Evolutionary conservation across 2,888 invertebrate genomes (phyloP).

Genomic region (Amphipoea oculea): DNA sequence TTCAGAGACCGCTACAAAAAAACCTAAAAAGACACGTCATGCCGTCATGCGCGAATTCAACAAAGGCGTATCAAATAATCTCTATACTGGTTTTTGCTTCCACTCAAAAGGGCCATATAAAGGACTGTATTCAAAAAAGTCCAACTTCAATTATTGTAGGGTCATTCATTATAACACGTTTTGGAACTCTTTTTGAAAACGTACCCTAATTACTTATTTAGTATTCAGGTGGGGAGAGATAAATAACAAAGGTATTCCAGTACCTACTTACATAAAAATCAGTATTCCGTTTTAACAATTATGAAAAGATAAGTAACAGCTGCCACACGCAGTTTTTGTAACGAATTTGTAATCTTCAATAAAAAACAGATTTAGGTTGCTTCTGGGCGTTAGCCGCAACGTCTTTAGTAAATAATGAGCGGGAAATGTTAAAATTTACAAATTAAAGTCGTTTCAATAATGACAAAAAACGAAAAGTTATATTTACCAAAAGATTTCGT

Average conservation of each 20-base stretch:
- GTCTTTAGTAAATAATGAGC: slow-evolving; percentile 32
- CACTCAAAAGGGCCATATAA: slow-evolving; percentile 28
- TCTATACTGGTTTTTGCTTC: slow-evolving; percentile 36
- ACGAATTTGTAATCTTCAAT: slow-evolving; percentile 59
- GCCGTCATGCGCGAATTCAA: slow-evolving; percentile 35
- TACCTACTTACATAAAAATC: slow-evolving; percentile 49
- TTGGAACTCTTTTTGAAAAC: slow-evolving; percentile 29
- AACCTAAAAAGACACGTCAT: slow-evolving; percentile 34
- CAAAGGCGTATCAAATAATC: slow-evolving; percentile 41
- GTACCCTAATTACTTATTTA: slow-evolving; percentile 53
- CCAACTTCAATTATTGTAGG: slow-evolving; percentile 35
- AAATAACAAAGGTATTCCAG: slow-evolving; percentile 52
- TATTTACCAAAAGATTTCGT: not conserved
- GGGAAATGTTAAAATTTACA: slow-evolving; percentile 3
- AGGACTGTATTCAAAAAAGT: slow-evolving; percentile 38
- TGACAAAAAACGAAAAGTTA: not conserved
- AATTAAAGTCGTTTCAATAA: slow-evolving; percentile 2
- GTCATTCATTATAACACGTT: slow-evolving; percentile 44
- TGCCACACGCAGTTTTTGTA: slow-evolving; percentile 51
- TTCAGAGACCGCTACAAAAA: slow-evolving; percentile 33
- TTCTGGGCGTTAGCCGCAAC: slow-evolving; percentile 27
- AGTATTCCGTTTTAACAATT: slow-evolving; percentile 47
- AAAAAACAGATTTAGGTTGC: slow-evolving; percentile 55
- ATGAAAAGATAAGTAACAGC: slow-evolving; percentile 61
- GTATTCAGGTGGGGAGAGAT: slow-evolving; percentile 36